Percentiles rank a stretch among this genome's conserved stretches.
Evolutionary conservation across 2,888 invertebrate genomes (phyloP).

Genomic region (Automeris io): DNA sequence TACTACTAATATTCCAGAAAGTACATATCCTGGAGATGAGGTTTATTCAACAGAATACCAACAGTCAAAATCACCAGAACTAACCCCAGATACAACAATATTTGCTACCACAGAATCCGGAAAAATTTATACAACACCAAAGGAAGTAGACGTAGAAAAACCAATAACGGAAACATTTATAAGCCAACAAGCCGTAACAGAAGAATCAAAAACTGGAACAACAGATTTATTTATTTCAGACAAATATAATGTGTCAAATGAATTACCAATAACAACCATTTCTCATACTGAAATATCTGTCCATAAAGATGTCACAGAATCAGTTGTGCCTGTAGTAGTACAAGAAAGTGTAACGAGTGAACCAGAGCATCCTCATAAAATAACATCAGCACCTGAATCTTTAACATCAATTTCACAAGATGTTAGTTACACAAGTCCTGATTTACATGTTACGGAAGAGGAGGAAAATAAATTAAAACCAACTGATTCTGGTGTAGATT

Average conservation of each 20-base stretch:
- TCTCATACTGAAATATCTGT: neutral
- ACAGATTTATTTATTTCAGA: constrained; percentile 1
- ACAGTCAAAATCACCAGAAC: constrained; percentile 2
- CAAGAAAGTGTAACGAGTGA: neutral
- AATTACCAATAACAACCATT: constrained; percentile 2
- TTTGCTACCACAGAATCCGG: constrained; percentile 6
- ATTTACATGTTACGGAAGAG: neutral
- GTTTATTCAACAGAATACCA: constrained; percentile 5
- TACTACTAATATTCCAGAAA: constrained; percentile 10
- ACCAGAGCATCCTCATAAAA: neutral
- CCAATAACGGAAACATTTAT: constrained; percentile 1
- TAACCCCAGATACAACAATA: constrained; percentile 7
- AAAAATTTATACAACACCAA: constrained; percentile 7
- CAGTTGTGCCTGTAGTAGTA: neutral
- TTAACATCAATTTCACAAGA: constrained; percentile 4
- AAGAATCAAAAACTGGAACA: constrained; percentile 7
- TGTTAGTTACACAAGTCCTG: neutral
- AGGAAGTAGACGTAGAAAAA: constrained; percentile 8
- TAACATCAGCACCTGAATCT: constrained; percentile 3
- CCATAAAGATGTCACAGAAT: neutral
- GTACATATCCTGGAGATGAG: neutral
- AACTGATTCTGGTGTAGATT: neutral
- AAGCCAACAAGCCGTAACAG: constrained; percentile 3
- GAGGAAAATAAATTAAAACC: constrained; percentile 1
- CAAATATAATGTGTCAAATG: constrained; percentile 4